Evolutionary conservation across 2,797 vertebrate genomes (phyloP).

Genomic region (Poliocrania exsul): DNA sequence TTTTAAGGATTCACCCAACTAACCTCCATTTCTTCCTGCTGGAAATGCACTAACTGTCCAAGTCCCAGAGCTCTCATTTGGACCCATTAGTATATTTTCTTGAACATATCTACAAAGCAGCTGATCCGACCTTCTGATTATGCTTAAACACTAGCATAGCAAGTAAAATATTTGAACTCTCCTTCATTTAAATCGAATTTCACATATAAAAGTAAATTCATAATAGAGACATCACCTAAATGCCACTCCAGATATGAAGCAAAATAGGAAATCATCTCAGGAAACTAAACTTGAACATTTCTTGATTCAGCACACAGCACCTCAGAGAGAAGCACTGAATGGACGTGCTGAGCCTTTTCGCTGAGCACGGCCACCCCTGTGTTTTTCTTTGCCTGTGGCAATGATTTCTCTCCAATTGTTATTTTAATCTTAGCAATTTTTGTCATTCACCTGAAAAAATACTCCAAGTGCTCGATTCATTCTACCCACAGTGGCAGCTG

Average conservation of each 20-base stretch:
- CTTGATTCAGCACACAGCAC: not conserved
- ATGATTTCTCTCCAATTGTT: rapidly evolving
- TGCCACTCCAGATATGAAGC: not conserved
- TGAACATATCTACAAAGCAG: not conserved
- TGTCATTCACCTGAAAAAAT: not conserved
- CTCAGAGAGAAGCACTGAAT: not conserved
- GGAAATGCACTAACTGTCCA: not conserved
- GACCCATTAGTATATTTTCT: not conserved
- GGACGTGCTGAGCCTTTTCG: not conserved
- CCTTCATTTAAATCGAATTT: not conserved
- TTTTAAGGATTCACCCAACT: not conserved
- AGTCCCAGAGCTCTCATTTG: not conserved
- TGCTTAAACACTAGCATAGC: not conserved
- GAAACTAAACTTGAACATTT: not conserved
- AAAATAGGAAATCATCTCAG: not conserved
- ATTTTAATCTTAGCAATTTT: not conserved
- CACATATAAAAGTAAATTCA: not conserved
- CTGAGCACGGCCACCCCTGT: not conserved
- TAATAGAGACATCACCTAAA: not conserved
- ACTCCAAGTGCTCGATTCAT: not conserved
- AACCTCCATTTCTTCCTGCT: not conserved
- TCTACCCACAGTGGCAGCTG: not conserved
- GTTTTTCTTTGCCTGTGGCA: not conserved
- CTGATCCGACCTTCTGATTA: not conserved
- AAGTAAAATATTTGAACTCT: not conserved